phyloP scores from a whole-genome alignment of 1,140 invertebrate genomes.

The Phortica variegata region DNA sequence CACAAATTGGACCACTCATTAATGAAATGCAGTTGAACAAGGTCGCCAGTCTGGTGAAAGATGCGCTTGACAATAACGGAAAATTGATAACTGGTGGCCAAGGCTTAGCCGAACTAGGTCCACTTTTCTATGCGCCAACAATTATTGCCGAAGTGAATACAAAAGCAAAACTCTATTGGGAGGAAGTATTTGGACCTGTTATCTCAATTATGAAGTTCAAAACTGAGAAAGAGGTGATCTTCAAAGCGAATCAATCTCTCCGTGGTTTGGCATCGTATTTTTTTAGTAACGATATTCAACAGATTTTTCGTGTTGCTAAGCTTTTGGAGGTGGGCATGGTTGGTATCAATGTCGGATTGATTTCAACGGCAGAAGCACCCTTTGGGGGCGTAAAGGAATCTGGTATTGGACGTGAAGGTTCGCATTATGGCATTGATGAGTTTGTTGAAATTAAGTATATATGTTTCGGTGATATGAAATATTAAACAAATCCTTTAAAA shows the following conservation, averaged over 20 bases:
- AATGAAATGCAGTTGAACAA: conserved; percentile 85
- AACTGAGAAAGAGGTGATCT: conserved; percentile 86
- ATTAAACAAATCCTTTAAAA: too few species aligned
- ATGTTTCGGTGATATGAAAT: conserved; percentile 70
- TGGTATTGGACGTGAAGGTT: conserved; percentile 94
- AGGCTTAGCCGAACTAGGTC: conserved; percentile 64
- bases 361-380: conserved; percentile 89
- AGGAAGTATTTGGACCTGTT: conserved; percentile 97
- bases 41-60: conserved; percentile 76
- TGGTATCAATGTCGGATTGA: conserved; percentile 94
- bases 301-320: conserved; percentile 87
- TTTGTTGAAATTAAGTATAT: conserved; percentile 96
- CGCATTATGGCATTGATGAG: conserved; percentile 91
- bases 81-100: conserved; percentile 82
- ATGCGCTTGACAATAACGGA: conserved; percentile 85
- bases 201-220: conserved; percentile 85
- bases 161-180: conserved; percentile 79
- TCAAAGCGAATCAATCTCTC: conserved; percentile 74
- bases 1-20: conserved; percentile 89
- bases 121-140: conserved; percentile 90
- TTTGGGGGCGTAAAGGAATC: conserved; percentile 98
- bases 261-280: conserved; percentile 89
- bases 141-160: conserved; percentile 77
- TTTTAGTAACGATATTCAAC: conserved; percentile 84
- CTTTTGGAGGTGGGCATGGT: conserved; percentile 92